phyloP scores from a whole-genome alignment of 1,140 invertebrate genomes.

The Xylocopa sonorina region DNA sequence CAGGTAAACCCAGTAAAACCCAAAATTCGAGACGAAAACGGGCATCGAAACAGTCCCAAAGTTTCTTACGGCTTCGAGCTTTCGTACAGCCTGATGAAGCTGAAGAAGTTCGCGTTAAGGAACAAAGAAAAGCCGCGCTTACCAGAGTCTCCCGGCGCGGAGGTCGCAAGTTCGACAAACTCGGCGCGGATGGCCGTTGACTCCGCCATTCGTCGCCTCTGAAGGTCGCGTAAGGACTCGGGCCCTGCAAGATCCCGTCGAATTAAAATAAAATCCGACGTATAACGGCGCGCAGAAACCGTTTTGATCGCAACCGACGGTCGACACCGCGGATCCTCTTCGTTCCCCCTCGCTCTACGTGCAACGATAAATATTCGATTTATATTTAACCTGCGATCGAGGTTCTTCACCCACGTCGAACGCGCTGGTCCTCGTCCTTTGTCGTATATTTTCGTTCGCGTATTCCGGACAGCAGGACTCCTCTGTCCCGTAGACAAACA shows the following conservation, averaged over 20 bases:
- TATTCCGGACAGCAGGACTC: constrained; percentile 36
- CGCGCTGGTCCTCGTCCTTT: constrained; percentile 39
- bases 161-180: constrained; percentile 52
- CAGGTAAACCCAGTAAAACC: no score
- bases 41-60: no score
- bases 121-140: constrained; percentile 29
- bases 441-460: constrained; percentile 55
- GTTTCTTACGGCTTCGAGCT: no score
- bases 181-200: constrained; percentile 61
- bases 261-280: constrained; percentile 1
- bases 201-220: constrained; percentile 60
- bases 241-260: constrained; percentile 34
- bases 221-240: constrained; percentile 58
- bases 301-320: no score
- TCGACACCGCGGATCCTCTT: no score
- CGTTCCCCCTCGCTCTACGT: no score
- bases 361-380: constrained; percentile 48
- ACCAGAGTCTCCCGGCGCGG: constrained; percentile 64
- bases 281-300: not conserved
- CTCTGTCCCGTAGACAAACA: constrained; percentile 22
- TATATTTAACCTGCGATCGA: constrained; percentile 59
- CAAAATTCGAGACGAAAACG: no score
- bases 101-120: no score
- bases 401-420: constrained; percentile 47
- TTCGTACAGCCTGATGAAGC: no score